phyloP scores from a whole-genome alignment of 2,888 invertebrate genomes.

The Hofmannophila pseudospretella region DNA sequence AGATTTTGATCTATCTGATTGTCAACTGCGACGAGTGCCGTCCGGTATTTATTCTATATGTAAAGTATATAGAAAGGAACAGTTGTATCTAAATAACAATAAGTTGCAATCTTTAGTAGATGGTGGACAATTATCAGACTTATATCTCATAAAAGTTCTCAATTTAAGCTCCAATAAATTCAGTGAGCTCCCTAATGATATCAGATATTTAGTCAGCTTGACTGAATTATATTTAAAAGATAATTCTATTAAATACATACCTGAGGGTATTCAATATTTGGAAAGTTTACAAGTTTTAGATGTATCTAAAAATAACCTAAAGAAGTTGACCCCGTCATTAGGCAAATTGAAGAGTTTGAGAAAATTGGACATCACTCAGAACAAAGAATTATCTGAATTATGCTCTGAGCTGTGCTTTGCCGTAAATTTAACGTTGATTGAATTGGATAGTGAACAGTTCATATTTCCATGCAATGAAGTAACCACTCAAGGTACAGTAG shows the following conservation, averaged over 20 bases:
- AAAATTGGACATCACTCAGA: constrained; percentile 79
- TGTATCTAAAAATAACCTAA: constrained; percentile 83
- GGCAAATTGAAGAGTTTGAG: constrained; percentile 80
- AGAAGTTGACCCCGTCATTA: constrained; percentile 79
- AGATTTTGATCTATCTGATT: constrained; percentile 88
- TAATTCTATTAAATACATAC: constrained; percentile 83
- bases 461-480: constrained; percentile 82
- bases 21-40: constrained; percentile 85
- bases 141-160: constrained; percentile 80
- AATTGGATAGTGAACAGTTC: constrained; percentile 80
- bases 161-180: constrained; percentile 84
- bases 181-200: constrained; percentile 79
- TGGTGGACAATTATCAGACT: constrained; percentile 85
- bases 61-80: constrained; percentile 88
- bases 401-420: constrained; percentile 82
- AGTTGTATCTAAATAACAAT: constrained; percentile 82
- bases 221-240: constrained; percentile 85
- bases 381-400: constrained; percentile 76
- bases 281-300: constrained; percentile 81
- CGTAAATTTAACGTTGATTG: constrained; percentile 78
- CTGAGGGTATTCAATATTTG: constrained; percentile 81
- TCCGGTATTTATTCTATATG: constrained; percentile 88
- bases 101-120: constrained; percentile 81
- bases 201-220: constrained; percentile 81
- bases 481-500: constrained; percentile 76